Base-by-base conservation (phyloP, 1,140 invertebrate genomes). In the Diprion similis region DNA sequence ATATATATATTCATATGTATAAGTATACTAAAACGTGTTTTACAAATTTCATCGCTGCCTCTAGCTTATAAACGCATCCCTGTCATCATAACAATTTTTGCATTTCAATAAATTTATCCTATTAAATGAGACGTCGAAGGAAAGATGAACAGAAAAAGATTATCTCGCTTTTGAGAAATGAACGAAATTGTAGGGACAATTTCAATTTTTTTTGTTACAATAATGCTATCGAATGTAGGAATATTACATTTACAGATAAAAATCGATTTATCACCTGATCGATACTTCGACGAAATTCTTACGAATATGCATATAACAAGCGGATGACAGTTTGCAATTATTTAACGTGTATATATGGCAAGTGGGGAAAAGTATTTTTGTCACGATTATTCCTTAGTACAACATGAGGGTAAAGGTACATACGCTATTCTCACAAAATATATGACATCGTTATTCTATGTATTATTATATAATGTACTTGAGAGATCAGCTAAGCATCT, bases 391-490 rank as follows among this genome's bases (percentile, higher is more conserved):
- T 37, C 24, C 24, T 59, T 59, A 8, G 11, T 59, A 59, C 11
- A 59, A 59, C 51, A 15, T 59, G 51, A 59, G 8, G 9, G 51
- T 59, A 13, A 59, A 59, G 51, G 51, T 46, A 68, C 66, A 68
- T 47, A 47, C 67, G 74, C 74, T 78, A 71, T 11, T 75, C 71
- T 77, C 73, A 73, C 47, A 77, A 79, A 75, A 78, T 78, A 78
- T 75, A 79, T 70, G 51, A 71, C 17, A 72, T 64, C 66, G 19
- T 75, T 66, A 59, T 69, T 15, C 15, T 68, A 64, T 66, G 70
- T n/a, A 66, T 72, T n/a, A 66, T 72, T 37, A 72, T 72, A 24
- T 8, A 69, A 71, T 46, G 46, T 72, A 51, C 8, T 15, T 68
- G 45, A 17, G 6, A 68, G 70, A 73, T 15, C 24, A 72, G 72